Base-by-base conservation (phyloP, 2,888 invertebrate genomes). In the Vandiemenella viatica region DNA sequence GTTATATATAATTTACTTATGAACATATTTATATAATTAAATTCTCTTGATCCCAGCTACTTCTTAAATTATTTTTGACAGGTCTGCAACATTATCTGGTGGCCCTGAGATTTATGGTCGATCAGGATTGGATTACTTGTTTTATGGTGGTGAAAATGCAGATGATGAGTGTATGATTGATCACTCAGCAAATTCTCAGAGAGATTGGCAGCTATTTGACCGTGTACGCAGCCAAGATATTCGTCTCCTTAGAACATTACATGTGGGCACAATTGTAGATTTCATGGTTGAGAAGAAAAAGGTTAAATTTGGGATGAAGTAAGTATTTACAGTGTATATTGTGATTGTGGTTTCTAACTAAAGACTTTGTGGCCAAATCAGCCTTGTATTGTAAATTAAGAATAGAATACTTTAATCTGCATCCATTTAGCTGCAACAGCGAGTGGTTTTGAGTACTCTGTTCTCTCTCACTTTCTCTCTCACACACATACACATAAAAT, bases 201-300 rank as follows among this genome's bases (percentile, higher is more conserved):
- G 64, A 23, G 72, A 74, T 40, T 73, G 73, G 72, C 72, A 74
- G 61, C 64, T 79, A 50, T 78, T 78, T 61, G 76, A 79, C 61
- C 69, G 72, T 60, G 74, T 79, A 46, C 67, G 81, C 46, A 74
- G 71, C 55, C 72, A 75, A 54, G 86, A 87, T 61, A 82, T 84
- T 46, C 74, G 76, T 57, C 66, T 86, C 42, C 65, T 87, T 26
- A 80, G 79, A 62, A 70, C 72, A 17, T 71, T 84, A 23, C 78
- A 79, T 58, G 79, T 86, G 15, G 74, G 74, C 48, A 80, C 79
- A 45, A 86, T 87, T 58, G 75, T 82, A 53, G 86, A 87, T 66
- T 74, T 87, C 47, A 87, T 87, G 86, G 83, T 87, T 7, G 86
- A 87, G 62, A 83, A 84, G 61, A 81, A 83, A 60, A 86, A 86